phyloP scores from a whole-genome alignment of 2,113 vertebrate species.

The Falcunculus frontatus region DNA sequence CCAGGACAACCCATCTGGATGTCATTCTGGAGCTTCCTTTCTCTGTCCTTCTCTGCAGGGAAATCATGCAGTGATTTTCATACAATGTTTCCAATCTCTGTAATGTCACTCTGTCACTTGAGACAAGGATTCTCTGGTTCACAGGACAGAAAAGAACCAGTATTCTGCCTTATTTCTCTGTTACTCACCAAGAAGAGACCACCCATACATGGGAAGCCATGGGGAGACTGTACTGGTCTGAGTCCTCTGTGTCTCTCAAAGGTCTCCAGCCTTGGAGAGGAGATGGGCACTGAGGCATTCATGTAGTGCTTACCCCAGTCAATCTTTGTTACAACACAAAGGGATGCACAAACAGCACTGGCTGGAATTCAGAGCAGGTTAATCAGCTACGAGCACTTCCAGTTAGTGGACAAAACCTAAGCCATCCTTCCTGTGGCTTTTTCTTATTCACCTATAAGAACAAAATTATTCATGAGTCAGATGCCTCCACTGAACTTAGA shows the following conservation, averaged over 20 bases:
- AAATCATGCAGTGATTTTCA: not conserved
- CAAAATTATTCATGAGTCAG: not conserved
- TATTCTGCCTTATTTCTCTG: not conserved
- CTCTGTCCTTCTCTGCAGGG: not conserved
- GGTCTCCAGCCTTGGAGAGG: not conserved
- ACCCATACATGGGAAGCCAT: not conserved
- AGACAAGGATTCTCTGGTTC: not conserved
- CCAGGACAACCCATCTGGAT: not conserved
- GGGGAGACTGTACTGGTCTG: not conserved
- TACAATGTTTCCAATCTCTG: not conserved
- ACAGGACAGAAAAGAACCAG: fast-evolving
- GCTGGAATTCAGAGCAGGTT: not conserved
- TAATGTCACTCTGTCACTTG: not conserved
- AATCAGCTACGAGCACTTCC: not conserved
- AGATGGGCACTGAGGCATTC: not conserved
- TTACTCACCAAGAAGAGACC: not conserved
- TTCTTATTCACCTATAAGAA: not conserved
- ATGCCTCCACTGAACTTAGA: not conserved
- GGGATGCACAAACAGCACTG: not conserved
- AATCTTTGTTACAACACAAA: not conserved
- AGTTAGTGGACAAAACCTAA: not conserved
- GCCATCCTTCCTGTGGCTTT: not conserved
- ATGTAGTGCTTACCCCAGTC: not conserved
- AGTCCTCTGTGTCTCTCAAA: not conserved
- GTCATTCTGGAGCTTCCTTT: not conserved